Conservation (phyloP, 1,140 invertebrate species). For the Acyrthosiphon pisum region DNA sequence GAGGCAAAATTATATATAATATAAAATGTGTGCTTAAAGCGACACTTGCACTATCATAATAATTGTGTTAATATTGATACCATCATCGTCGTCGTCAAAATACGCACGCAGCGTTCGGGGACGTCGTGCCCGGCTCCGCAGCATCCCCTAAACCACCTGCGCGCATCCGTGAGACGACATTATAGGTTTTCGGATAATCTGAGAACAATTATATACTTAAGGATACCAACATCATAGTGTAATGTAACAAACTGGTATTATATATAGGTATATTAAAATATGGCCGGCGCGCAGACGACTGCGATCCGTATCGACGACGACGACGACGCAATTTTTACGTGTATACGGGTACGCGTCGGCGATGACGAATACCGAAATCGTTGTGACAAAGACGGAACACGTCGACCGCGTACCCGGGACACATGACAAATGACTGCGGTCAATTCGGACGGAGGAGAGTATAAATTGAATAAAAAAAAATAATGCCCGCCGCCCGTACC, state of each 20-base stretch:
- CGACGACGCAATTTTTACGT: background rate
- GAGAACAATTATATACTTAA: background rate
- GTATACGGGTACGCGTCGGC: background rate
- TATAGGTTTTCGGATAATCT: background rate
- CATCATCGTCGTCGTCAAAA: background rate
- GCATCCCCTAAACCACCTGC: background rate
- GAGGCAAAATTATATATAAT: background rate
- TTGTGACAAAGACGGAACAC: constrained; percentile 52
- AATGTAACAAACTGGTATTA: background rate
- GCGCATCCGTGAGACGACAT: background rate
- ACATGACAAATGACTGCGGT: constrained; percentile 54
- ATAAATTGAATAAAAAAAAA: background rate
- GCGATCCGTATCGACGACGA: background rate
- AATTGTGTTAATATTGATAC: background rate
- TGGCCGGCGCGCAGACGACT: background rate
- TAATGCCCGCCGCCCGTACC: background rate
- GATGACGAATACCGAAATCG: constrained; percentile 37
- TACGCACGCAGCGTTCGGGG: no score
- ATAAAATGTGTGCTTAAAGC: background rate
- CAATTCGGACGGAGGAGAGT: constrained; percentile 17
- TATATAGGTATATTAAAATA: background rate
- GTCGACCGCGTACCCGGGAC: constrained; percentile 1
- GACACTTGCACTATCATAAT: background rate
- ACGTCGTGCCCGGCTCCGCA: background rate
- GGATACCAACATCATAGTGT: background rate